Evolutionary conservation across 2,888 invertebrate species (phyloP), one percentile per base, ranked within the genome.

Genomic region (Noctua janthe): DNA sequence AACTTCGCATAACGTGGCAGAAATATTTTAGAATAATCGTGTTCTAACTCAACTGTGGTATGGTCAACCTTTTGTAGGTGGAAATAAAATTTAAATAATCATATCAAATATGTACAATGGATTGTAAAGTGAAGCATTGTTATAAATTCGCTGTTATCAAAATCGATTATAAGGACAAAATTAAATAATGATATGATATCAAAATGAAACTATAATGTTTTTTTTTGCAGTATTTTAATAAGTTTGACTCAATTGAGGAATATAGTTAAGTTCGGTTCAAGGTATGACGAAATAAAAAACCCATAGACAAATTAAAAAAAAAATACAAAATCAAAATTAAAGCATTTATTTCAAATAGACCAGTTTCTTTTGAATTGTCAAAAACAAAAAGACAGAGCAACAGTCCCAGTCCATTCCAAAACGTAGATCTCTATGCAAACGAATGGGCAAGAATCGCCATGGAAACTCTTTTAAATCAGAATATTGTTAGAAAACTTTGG

Each of bases 1-100:
- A 1, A 77, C 0, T 35, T 80, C 2, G 35, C 54, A 5, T 92
- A 74, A 43, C 75, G 67, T 1, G 76, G 59, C 59, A 59, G 17
- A 54, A 15, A 4, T 62, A 5, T 20, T 43, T 59, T 29, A 20
- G 70, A 29, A 29, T 29, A 29, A 43, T 47, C 43, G 10, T 43
- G 23, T 67, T 67, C 13, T 43, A 23, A 67, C 39, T 67, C 67
- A 43, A 13, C 23, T 43, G 43, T 43, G 43, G 43, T 23, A 43
- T 67, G 11, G 11, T 66, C 29, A 20, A 64, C 35, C 17, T 35
- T 35, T 17, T 20, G 17, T 64, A 35, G 8, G 7, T 20, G 23
- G n/a, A 64, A 35, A 64, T 64, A 64, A 64, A 35, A 35, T 35
- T 35, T 35, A 8, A 35, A 35, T 35, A 17, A 35, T 10, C 23